These are phyloP conservation scores for Hecatera dysodea DNA, from an alignment of 2,888 invertebrate species.

Conservation along the genomic window DNA sequence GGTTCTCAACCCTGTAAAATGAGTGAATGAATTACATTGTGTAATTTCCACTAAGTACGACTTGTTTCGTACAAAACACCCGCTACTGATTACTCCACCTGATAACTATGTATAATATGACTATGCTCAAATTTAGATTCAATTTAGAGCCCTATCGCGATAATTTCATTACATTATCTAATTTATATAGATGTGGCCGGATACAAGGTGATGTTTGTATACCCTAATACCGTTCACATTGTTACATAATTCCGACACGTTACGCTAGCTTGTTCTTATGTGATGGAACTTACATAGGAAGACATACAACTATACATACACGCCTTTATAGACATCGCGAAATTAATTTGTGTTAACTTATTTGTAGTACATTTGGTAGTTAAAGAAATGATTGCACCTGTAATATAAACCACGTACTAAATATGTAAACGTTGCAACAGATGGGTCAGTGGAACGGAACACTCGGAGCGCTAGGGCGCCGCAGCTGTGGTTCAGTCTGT, in stretches of 20 bases:
- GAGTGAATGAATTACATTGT: conserved; percentile 70
- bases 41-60: conserved; percentile 79
- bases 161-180: conserved; percentile 80
- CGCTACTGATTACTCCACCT: conserved; percentile 78
- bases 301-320: conserved; percentile 88
- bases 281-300: conserved; percentile 89
- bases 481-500: conserved; percentile 50
- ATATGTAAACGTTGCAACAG: conserved; percentile 55
- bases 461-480: conserved; percentile 39
- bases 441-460: conserved; percentile 51
- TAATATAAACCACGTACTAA: conserved; percentile 41
- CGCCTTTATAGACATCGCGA: conserved; percentile 77
- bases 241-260: conserved; percentile 74
- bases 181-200: conserved; percentile 84
- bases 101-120: conserved; percentile 76
- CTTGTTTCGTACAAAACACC: conserved; percentile 83
- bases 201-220: conserved; percentile 81
- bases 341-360: conserved; percentile 65
- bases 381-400: conserved; percentile 55
- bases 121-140: conserved; percentile 77
- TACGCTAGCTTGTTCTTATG: conserved; percentile 79
- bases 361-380: conserved; percentile 54
- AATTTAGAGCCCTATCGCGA: conserved; percentile 81
- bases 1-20: conserved; percentile 82
- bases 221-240: conserved; percentile 82